Percentiles rank a stretch among this genome's conserved stretches.
Evolutionary conservation across 2,888 invertebrate genomes (phyloP).

Genomic region (Troides aeacus): DNA sequence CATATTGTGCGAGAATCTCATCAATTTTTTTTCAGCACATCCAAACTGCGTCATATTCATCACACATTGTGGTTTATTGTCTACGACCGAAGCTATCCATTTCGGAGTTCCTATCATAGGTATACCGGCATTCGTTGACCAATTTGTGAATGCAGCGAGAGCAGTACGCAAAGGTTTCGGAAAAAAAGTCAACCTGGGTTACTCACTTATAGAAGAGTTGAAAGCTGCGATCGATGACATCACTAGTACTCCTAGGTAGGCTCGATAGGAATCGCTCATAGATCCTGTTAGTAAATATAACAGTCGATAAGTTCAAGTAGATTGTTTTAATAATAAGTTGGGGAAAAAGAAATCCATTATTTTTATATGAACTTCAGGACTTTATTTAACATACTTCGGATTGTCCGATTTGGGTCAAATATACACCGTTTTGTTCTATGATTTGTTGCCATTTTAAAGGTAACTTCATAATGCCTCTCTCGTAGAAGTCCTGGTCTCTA

Average conservation of each 20-base stretch:
- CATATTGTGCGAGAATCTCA: no score
- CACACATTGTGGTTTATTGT: conserved; percentile 49
- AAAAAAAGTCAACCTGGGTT: conserved; percentile 42
- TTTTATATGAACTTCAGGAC: no score
- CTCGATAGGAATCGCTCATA: no score
- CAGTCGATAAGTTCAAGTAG: conserved; percentile 1
- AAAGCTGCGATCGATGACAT: conserved; percentile 46
- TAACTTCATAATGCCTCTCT: no score
- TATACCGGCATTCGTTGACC: conserved; percentile 54
- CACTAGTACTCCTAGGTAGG: conserved; percentile 41
- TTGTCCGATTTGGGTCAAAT: no score
- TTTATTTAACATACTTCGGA: no score
- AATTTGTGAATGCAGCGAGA: conserved; percentile 51
- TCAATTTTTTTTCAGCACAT: conserved; percentile 39
- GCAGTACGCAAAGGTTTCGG: conserved; percentile 51
- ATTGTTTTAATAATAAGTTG: no score
- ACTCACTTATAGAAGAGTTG: conserved; percentile 43
- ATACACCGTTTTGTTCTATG: no score
- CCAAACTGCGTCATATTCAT: conserved; percentile 46
- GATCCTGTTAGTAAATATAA: no score
- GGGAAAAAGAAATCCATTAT: no score
- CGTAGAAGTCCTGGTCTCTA: no score
- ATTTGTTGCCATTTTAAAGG: no score
- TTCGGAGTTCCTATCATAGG: conserved; percentile 50
- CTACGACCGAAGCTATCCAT: conserved; percentile 47